These are phyloP conservation scores for Oedothorax gibbosus DNA, from an alignment of 1,140 invertebrate species.

Conservation along the genomic window DNA sequence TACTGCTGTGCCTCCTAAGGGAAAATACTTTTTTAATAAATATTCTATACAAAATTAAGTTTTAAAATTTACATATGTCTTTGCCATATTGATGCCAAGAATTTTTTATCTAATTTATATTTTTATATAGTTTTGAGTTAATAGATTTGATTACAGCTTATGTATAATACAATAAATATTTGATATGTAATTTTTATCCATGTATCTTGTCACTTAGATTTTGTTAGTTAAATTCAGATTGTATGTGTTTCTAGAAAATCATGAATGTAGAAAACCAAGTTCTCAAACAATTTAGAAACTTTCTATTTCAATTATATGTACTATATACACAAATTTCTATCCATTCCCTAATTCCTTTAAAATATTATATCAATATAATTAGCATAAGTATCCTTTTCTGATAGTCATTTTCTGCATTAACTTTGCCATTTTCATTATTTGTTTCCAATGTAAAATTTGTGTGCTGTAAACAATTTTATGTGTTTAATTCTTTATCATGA, in stretches of 20 bases:
- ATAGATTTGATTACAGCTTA: constrained; percentile 21
- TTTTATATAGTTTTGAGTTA: constrained; percentile 41
- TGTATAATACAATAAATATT: constrained; percentile 19
- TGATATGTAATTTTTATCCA: constrained; percentile 1
- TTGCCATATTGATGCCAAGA: constrained; percentile 33
- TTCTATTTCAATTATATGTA: not conserved
- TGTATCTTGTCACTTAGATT: not conserved
- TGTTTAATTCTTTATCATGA: constrained; percentile 1
- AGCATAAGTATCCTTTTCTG: not conserved
- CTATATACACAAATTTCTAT: not conserved
- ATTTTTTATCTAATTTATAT: constrained; percentile 50
- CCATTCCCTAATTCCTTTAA: too few relatives aligned
- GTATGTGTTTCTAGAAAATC: too few relatives aligned
- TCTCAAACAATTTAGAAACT: too few relatives aligned
- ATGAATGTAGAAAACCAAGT: too few relatives aligned
- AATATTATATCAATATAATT: not conserved
- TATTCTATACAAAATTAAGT: constrained; percentile 42
- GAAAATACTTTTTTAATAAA: constrained; percentile 53
- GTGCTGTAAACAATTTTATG: constrained; percentile 21
- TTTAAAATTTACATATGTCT: constrained; percentile 36
- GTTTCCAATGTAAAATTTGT: constrained; percentile 16
- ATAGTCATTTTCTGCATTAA: not conserved
- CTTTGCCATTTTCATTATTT: constrained; percentile 15
- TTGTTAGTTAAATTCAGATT: not conserved
- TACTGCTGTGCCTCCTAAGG: constrained; percentile 57